Evolutionary conservation across 1,140 invertebrate genomes (phyloP).

Genomic region (Eumaeus atala): DNA sequence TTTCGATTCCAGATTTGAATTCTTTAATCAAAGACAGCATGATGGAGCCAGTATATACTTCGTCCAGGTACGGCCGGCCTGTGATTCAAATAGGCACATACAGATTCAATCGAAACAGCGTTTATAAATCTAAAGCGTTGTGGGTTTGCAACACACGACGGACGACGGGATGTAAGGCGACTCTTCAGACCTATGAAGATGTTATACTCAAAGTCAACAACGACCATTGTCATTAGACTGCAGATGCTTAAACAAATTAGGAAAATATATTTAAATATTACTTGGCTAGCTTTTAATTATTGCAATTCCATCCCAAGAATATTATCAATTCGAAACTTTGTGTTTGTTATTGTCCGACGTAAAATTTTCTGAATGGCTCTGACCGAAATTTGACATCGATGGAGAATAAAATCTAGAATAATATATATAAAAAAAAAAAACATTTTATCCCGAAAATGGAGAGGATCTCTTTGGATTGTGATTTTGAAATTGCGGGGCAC

Average conservation of each 20-base stretch:
- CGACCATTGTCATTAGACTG: slow-evolving; percentile 30
- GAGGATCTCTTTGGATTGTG: too few species aligned
- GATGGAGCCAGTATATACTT: slow-evolving; percentile 16
- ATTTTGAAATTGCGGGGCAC: too few species aligned
- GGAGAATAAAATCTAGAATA: too few species aligned
- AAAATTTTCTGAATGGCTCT: too few species aligned
- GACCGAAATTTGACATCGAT: too few species aligned
- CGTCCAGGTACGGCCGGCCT: slow-evolving; percentile 28
- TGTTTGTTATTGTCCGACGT: too few species aligned
- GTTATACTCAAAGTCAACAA: slow-evolving; percentile 22
- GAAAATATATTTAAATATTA: not conserved
- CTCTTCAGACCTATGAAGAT: slow-evolving; percentile 25
- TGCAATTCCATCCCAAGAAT: not conserved
- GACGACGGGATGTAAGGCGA: slow-evolving; percentile 25
- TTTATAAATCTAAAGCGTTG: slow-evolving; percentile 14
- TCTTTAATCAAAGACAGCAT: too few species aligned
- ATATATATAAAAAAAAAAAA: too few species aligned
- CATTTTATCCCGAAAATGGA: too few species aligned
- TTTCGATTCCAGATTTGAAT: not conserved
- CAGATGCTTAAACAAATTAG: slow-evolving; percentile 1
- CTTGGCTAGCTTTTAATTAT: not conserved
- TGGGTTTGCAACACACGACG: slow-evolving; percentile 20
- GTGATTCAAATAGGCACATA: slow-evolving; percentile 25
- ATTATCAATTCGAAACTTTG: not conserved
- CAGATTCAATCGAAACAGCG: slow-evolving; percentile 29